Conservation (phyloP, 2,888 invertebrate species). For the Eledone cirrhosa region DNA sequence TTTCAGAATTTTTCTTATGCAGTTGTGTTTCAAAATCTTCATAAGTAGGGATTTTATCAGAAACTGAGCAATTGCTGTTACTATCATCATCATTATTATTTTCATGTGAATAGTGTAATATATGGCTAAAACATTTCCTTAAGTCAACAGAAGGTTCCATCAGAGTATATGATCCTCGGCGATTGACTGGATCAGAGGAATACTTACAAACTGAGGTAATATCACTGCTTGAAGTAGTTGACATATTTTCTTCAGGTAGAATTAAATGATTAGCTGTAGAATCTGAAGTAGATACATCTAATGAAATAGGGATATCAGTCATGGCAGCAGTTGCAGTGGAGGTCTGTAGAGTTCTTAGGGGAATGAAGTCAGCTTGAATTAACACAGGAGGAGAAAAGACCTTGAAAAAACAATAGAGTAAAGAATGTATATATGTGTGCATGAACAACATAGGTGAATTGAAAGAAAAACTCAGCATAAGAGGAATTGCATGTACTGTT, state of each 20-base stretch:
- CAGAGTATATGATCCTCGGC: neutral
- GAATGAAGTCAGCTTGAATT: slow-evolving; percentile 1
- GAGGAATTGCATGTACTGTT: no score
- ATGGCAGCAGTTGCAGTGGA: slow-evolving; percentile 1
- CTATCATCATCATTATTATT: neutral
- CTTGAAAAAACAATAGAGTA: neutral
- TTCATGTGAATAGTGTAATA: neutral
- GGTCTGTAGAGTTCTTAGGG: neutral
- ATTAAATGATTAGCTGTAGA: neutral
- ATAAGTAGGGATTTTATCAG: slow-evolving; percentile 21
- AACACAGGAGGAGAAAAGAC: neutral
- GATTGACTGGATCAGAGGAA: neutral
- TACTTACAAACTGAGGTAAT: no score
- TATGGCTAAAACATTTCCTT: neutral
- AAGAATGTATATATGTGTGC: neutral
- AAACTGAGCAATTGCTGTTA: neutral
- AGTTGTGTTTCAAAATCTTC: slow-evolving; percentile 8
- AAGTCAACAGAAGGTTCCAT: neutral
- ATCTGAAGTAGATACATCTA: neutral
- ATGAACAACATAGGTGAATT: no score
- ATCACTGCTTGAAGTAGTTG: neutral
- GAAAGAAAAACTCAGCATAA: no score
- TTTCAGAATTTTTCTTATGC: slow-evolving; percentile 1
- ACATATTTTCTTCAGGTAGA: neutral
- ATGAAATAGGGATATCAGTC: neutral